These are phyloP conservation scores for Tarsius wallacei DNA, from an alignment of 2,797 vertebrate species.

Conservation along the genomic window DNA sequence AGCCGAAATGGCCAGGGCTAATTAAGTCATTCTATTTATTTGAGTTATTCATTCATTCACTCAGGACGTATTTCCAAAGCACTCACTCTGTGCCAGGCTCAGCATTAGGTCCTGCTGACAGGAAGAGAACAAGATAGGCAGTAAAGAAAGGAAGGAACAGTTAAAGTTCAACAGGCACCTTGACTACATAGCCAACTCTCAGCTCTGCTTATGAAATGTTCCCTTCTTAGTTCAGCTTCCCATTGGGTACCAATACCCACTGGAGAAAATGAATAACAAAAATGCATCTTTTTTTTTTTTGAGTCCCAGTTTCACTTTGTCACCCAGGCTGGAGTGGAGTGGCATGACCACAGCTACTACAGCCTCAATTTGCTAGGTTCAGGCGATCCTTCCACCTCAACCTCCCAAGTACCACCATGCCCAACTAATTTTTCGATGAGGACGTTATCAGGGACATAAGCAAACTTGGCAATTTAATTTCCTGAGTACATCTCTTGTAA, in stretches of 20 bases:
- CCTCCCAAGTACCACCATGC: too few relatives aligned
- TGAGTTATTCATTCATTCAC: neutral
- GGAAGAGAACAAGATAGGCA: neutral
- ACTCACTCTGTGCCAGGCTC: neutral
- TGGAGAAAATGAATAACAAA: neutral
- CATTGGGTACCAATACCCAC: neutral
- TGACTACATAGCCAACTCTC: rapidly evolving
- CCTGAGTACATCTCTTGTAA: neutral
- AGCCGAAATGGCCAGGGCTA: neutral
- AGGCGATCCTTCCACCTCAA: too few relatives aligned
- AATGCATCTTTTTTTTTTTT: neutral
- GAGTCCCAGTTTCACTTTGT: too few relatives aligned
- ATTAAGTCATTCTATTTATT: neutral
- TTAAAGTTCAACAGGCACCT: neutral
- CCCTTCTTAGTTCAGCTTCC: neutral
- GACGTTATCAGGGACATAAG: neutral
- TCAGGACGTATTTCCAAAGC: neutral
- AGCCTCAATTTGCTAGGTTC: too few relatives aligned
- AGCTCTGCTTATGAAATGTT: neutral
- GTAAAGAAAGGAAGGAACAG: neutral
- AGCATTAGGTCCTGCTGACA: neutral
- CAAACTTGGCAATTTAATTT: neutral
- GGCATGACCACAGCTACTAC: too few relatives aligned
- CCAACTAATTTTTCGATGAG: too few relatives aligned
- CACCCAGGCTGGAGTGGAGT: too few relatives aligned